Base-by-base conservation (phyloP, 2,888 invertebrate species). In the Tupiocoris notatus region DNA sequence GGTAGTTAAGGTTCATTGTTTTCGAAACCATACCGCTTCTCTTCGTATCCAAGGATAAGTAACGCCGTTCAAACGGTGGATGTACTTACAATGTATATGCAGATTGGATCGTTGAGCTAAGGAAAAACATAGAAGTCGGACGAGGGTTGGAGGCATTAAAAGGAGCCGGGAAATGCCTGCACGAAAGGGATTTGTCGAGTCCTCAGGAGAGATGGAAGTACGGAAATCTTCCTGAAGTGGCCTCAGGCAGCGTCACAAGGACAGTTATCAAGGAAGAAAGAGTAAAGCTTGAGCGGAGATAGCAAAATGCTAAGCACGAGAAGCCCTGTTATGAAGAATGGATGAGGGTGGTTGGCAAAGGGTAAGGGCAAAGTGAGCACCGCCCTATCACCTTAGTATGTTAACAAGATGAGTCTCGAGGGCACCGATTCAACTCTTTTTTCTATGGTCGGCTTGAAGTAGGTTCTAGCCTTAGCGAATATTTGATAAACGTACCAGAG, bases 361-460 rank as follows among this genome's bases (percentile, higher is more conserved):
- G 39, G 39, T 39, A 23, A 24, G 64, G 24, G 23, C 20, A 24
- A 64, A 24, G 22, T n/a, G n/a, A 24, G 39, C 39, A 7, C 39
- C 3, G 20, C 73, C 73, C 73, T 63, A 73, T 73, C 73, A 73
- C 73, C 73, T 73, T 73, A 73, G 73, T 73, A 73, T 73, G 73
- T 73, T 73, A 73, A 73, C 73, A 73, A 73, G 73, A 73, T 73
- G 73, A 73, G 73, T 62, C 73, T 63, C 73, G 20, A 23, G 73
- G 73, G 73, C 54, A 57, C 58, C 25, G 70, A 70, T 59, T 70
- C 70, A 59, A 70, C 70, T 25, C n/a, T 7, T 17, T 59, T 17
- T 24, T 23, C 70, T 17, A n/a, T 23, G n/a, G n/a, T n/a, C n/a
- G n/a, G n/a, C n/a, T n/a, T n/a, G n/a, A n/a, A n/a, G n/a, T n/a